These are phyloP conservation scores for Cantharis flavilabris DNA, from an alignment of 2,888 invertebrate genomes.

Conservation along the genomic window DNA sequence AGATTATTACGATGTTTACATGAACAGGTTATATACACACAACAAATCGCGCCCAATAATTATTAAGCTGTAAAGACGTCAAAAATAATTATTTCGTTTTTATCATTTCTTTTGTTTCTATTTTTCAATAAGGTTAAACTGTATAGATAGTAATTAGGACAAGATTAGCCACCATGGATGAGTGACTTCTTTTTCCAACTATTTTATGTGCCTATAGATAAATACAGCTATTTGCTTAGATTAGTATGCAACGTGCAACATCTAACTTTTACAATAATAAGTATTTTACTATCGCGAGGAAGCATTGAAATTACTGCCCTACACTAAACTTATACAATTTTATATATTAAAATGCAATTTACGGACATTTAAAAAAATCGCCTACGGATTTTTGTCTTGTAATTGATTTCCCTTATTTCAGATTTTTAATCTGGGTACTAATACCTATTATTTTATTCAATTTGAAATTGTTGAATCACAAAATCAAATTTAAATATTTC, in stretches of 20 bases:
- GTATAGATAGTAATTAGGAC: neutral
- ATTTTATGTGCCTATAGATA: neutral
- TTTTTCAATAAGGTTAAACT: neutral
- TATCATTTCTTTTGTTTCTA: neutral
- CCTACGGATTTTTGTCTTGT: no score
- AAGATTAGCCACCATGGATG: neutral
- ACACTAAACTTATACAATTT: neutral
- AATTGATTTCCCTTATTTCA: no score
- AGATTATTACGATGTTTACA: neutral
- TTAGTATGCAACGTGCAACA: neutral
- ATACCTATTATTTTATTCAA: no score
- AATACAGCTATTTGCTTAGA: neutral
- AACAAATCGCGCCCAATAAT: neutral
- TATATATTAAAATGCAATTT: neutral
- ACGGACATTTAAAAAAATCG: no score
- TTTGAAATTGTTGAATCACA: no score
- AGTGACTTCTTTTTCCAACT: neutral
- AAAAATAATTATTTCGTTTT: neutral
- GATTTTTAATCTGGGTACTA: no score
- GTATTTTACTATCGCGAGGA: neutral
- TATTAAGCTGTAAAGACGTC: neutral
- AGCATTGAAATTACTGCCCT: neutral
- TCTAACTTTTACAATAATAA: neutral
- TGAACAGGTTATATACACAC: neutral
- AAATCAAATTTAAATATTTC: no score